Evolutionary conservation across 1,140 invertebrate genomes (phyloP), one percentile per base, ranked within the genome.

Genomic region (Andrena cerasifolii): DNA sequence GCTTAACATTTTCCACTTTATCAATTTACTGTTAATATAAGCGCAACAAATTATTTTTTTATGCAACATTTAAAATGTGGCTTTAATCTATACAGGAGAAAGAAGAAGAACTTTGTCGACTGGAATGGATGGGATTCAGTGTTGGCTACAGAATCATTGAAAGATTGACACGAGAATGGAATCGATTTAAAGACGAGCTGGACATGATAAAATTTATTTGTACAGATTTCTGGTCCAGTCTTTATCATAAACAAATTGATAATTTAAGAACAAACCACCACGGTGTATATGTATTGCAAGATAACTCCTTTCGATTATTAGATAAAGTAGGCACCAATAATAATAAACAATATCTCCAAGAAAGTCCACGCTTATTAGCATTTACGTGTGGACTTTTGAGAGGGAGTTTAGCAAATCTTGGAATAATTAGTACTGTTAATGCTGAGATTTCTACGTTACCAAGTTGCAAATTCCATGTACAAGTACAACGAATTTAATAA

Each of bases 131-230:
- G 86, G 98, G 98, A 36, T 99, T 98, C 92, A 95, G 96, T 59
- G 96, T 98, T 49, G 98, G 98, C 14, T 99, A 98, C 90, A 96
- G 98, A 90, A 94, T 99, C 78, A 98, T 98, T 87, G 98, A 99
- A 95, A 95, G 98, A 81, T 93, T 99, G 63, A 98, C 98, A 0
- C 96, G 97, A 91, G 98, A 99, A 89, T 96, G 96, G 93, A 95
- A 97, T 3, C 93, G 98, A 72, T 99, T 99, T 89, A 99, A 99
- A 93, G 98, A 99, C 93, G 99, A 99, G 92, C 90, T 99, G 43
- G 99, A 99, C 85, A 98, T 97, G 28, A 98, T 99, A 93, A 99
- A 99, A 92, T 99, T 99, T 86, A 98, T 99, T 51, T 99, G 99
- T 89, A 99, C 99, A 81, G 99, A 99, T 90, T 99, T 99, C 88